Conservation (phyloP, 2,888 invertebrate genomes). For the Drosophila longiperda region DNA sequence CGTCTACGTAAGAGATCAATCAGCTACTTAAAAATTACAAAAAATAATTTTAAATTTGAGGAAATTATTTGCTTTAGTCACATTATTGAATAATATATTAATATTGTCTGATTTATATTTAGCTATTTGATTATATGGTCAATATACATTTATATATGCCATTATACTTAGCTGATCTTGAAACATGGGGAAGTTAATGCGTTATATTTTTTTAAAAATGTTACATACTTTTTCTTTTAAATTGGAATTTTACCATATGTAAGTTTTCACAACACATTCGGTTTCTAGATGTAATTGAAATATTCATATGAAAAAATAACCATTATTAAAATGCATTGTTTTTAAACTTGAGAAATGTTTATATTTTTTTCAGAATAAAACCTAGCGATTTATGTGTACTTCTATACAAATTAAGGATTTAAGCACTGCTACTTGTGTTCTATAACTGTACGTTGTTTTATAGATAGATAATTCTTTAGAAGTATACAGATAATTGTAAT, state of each 20-base stretch:
- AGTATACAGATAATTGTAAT: slow-evolving; percentile 9
- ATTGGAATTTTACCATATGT: not conserved
- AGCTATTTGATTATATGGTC: not conserved
- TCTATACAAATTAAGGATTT: not conserved
- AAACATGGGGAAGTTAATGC: not conserved
- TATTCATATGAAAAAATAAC: not conserved
- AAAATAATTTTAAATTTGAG: not conserved
- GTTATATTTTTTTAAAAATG: not conserved
- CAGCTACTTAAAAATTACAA: slow-evolving; percentile 2
- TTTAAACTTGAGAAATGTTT: not conserved
- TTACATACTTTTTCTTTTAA: not conserved
- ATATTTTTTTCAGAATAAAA: not conserved
- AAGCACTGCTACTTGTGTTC: no score
- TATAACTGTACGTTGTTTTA: slow-evolving; percentile 4
- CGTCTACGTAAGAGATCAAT: slow-evolving; percentile 2
- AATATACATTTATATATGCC: not conserved
- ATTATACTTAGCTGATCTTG: not conserved
- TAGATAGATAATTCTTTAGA: slow-evolving; percentile 7
- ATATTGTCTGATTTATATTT: slow-evolving; percentile 2
- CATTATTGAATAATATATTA: not conserved
- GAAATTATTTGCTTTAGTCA: slow-evolving; percentile 1
- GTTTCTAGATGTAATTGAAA: no score
- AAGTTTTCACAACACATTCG: not conserved
- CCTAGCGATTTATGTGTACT: not conserved
- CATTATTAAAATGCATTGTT: not conserved